These are phyloP conservation scores for Dryomyza anilis DNA, from an alignment of 2,888 invertebrate genomes.

Conservation along the genomic window DNA sequence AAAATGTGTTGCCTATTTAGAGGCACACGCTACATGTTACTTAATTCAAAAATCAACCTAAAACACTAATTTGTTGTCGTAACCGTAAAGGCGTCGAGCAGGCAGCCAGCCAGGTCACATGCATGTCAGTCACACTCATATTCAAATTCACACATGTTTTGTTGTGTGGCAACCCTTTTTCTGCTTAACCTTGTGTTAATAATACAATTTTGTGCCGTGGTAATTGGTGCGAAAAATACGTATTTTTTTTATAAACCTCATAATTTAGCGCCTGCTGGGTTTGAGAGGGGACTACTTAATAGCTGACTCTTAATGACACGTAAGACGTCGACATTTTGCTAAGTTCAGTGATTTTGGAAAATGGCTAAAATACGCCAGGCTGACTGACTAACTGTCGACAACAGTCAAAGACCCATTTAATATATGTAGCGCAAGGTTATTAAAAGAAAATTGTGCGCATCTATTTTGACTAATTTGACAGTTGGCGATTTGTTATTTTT, in stretches of 20 bases:
- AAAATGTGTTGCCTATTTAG: no score
- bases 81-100: constrained; percentile 1
- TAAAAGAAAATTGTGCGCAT: neutral
- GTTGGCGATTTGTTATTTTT: no score
- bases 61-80: no score
- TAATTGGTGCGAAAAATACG: constrained; percentile 24
- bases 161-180: neutral
- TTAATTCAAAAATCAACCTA: no score
- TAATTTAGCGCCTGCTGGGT: no score
- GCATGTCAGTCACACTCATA: constrained; percentile 2
- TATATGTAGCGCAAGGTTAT: neutral
- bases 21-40: no score
- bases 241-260: constrained; percentile 8
- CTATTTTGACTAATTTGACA: neutral
- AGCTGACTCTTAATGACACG: no score
- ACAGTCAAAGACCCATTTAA: neutral
- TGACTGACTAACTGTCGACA: neutral
- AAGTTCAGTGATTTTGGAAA: no score
- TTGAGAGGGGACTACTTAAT: no score
- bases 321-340: no score
- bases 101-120: no score
- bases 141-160: no score
- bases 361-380: neutral
- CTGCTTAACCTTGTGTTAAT: constrained; percentile 7
- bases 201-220: constrained; percentile 6